Base-by-base conservation (phyloP, 2,113 vertebrate species). In the Actenoides lindsayi region DNA sequence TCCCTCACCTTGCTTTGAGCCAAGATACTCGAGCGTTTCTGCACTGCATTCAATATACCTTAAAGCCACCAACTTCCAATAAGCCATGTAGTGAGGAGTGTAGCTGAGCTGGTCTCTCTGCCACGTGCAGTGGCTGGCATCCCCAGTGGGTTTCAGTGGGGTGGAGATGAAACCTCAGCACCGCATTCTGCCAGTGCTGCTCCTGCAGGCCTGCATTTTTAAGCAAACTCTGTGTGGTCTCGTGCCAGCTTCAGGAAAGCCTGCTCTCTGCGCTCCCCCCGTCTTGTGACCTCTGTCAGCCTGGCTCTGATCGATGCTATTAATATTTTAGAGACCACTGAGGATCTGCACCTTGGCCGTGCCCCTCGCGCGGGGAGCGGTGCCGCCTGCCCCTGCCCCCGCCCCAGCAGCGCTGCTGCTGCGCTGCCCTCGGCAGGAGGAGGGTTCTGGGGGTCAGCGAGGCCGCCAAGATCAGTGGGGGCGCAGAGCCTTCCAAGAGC, bases 281-380 rank as follows among this genome's bases (percentile, higher is more conserved):
- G 13, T 44, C 35, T 56, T 67, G 70, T 90, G 90, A 93, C 78
- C 88, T 91, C 87, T 92, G 86, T 71, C 77, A 93, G 59, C 75
- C 53, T 7, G 8, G 39, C 68, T 81, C 83, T 95, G 86, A 96
- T 18, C 93, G 85, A 91, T 67, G 57, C 65, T 77, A 87, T 96
- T 94, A 95, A 96, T 96, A 94, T 96, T 94, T 96, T 77, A 95
- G 87, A 91, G 89, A 90, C 83, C 48, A 51, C 93, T 95, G 95
- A 79, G 78, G 81, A 94, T 88, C 63, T 94, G 63, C 0, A 2
- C 48, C 50, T 91, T 81, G 74, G 74, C 81, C 42, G 41, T 16
- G 8, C 75, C 78, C 48, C 42, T 65, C 2, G 2, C 41, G 35
- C 51, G 39, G 48, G 56, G 84, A 77, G 54, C 68, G 73, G 64